Percentiles rank a stretch among this genome's conserved stretches.
phyloP scores from a whole-genome alignment of 2,888 invertebrate genomes.

The Drosophila gaucha region DNA sequence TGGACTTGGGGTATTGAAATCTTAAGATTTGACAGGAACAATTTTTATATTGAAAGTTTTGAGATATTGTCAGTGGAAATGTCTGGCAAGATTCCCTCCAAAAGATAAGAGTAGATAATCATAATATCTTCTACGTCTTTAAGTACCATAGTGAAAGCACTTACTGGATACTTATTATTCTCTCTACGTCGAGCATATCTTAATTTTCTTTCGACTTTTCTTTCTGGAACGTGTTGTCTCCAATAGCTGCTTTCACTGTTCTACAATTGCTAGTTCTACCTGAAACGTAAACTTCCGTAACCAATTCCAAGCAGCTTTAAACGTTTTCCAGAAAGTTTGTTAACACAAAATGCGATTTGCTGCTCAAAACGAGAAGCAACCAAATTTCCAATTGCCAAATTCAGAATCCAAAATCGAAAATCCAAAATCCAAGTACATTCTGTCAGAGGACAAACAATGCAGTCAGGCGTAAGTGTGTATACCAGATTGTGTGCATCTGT shows the following conservation, averaged over 20 bases:
- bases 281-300: neutral
- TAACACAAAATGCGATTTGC: constrained; percentile 27
- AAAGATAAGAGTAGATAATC: neutral
- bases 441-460: constrained; percentile 56
- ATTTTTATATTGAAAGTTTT: neutral
- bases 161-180: neutral
- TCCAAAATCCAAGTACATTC: constrained; percentile 57
- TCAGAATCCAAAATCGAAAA: constrained; percentile 53
- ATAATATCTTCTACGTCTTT: no score
- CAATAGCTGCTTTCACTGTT: neutral
- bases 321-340: constrained; percentile 13
- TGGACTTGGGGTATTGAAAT: neutral
- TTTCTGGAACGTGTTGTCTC: no score
- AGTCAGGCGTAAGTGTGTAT: constrained; percentile 30
- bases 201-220: neutral
- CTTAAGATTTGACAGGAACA: neutral
- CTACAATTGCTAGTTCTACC: neutral
- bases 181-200: neutral
- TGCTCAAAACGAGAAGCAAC: constrained; percentile 25
- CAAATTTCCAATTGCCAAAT: constrained; percentile 32
- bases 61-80: neutral
- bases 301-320: neutral
- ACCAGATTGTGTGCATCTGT: constrained; percentile 5
- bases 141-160: no score
- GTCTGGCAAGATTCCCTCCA: neutral